Evolutionary conservation across 2,797 vertebrate genomes (phyloP).

Genomic region (Xiphorhynchus erythropygius): DNA sequence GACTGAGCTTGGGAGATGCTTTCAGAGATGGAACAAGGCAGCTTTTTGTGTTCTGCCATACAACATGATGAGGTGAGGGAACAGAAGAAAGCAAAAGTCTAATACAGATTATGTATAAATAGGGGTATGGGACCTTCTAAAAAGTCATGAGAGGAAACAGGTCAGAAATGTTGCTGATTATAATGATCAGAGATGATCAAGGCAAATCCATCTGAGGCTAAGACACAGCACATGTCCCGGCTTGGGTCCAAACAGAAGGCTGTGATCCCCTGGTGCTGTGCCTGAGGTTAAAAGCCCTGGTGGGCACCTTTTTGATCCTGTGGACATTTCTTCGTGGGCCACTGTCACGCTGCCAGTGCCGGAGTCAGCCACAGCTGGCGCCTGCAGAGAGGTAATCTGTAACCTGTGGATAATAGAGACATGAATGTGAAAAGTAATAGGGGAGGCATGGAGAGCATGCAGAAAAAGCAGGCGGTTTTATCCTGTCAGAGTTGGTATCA

Average conservation of each 20-base stretch:
- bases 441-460: not conserved
- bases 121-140: not conserved
- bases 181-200: not conserved
- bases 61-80: not conserved
- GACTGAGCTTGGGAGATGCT: not conserved
- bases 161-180: not conserved
- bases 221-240: not conserved
- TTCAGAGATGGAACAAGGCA: not conserved
- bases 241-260: not conserved
- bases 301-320: not conserved
- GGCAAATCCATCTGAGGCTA: not conserved
- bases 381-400: not conserved
- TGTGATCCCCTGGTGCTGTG: not conserved
- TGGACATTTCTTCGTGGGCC: not conserved
- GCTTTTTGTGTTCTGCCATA: not conserved
- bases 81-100: not conserved
- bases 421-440: not conserved
- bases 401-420: not conserved
- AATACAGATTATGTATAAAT: not conserved
- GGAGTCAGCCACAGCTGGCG: not conserved
- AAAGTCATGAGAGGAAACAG: not conserved
- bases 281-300: not conserved
- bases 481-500: not conserved
- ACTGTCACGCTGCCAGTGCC: not conserved
- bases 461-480: not conserved